phyloP scores from a whole-genome alignment of 1,140 invertebrate genomes.

The Eciton burchellii region DNA sequence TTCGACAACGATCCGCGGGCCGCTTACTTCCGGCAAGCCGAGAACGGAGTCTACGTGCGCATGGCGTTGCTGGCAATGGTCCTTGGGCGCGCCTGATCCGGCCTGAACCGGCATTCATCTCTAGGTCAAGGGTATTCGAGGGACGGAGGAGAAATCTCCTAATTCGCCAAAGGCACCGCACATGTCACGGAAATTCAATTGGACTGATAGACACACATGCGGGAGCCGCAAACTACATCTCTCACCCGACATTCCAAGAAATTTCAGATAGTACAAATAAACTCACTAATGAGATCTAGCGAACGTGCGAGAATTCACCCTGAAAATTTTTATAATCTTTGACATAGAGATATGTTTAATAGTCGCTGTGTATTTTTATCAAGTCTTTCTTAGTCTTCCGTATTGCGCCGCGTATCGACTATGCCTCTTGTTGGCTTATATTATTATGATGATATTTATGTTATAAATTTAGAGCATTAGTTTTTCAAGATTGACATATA shows the following conservation, averaged over 20 bases:
- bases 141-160: not conserved
- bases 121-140: not conserved
- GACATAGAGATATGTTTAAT: not conserved
- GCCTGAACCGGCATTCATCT: not conserved
- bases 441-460: not conserved
- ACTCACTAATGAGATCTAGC: not conserved
- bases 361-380: not conserved
- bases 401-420: too few relatives aligned
- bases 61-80: conserved; percentile 99
- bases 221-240: conserved; percentile 2
- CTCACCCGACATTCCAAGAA: not conserved
- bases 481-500: too few relatives aligned
- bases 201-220: conserved; percentile 35
- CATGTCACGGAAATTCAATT: conserved; percentile 26
- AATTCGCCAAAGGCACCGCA: not conserved
- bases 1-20: conserved; percentile 98
- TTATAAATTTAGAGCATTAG: too few relatives aligned
- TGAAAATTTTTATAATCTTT: conserved; percentile 3
- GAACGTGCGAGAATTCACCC: not conserved
- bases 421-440: too few relatives aligned
- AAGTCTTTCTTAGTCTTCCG: not conserved
- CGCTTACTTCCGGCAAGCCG: conserved; percentile 99
- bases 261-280: not conserved
- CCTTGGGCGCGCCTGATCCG: conserved; percentile 86
- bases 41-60: conserved; percentile 98